A percentile compares a stretch with the other conserved stretches of the same genome.
These are phyloP conservation scores for Eristalis intricaria DNA, from an alignment of 2,888 invertebrate genomes.

Conservation along the genomic window DNA sequence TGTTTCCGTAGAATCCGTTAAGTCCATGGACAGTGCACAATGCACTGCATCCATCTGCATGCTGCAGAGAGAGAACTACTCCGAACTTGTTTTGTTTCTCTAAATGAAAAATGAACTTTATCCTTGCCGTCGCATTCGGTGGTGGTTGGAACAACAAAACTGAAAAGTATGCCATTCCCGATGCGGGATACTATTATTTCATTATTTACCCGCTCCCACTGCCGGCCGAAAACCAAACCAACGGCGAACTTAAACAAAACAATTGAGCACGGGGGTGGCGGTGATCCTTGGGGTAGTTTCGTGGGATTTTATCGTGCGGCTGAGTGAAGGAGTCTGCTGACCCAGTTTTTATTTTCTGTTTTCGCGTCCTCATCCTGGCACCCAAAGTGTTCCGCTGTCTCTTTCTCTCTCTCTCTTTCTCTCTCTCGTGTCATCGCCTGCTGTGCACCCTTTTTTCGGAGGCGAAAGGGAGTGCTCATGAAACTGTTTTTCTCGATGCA, in stretches of 20 bases:
- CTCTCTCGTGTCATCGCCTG: background rate
- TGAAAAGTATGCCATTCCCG: conserved; percentile 28
- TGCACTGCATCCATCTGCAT: conserved; percentile 21
- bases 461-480: background rate
- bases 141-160: background rate
- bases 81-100: background rate
- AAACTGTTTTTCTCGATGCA: conserved; percentile 5
- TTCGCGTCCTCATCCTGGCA: no score
- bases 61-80: background rate
- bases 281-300: conserved; percentile 53
- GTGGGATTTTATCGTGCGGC: conserved; percentile 31
- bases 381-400: no score
- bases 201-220: conserved; percentile 55
- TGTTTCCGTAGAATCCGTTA: conserved; percentile 32
- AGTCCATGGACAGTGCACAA: background rate
- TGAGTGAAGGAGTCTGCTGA: conserved; percentile 53
- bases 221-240: background rate
- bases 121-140: background rate
- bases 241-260: conserved; percentile 29
- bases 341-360: conserved; percentile 53
- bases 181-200: conserved; percentile 55
- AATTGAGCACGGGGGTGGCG: background rate
- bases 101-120: conserved; percentile 28
- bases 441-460: background rate
- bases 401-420: background rate